Percentiles rank a stretch among this genome's conserved stretches.
Evolutionary conservation across 2,113 vertebrate genomes (phyloP).

Genomic region (Dipodomys merriami): DNA sequence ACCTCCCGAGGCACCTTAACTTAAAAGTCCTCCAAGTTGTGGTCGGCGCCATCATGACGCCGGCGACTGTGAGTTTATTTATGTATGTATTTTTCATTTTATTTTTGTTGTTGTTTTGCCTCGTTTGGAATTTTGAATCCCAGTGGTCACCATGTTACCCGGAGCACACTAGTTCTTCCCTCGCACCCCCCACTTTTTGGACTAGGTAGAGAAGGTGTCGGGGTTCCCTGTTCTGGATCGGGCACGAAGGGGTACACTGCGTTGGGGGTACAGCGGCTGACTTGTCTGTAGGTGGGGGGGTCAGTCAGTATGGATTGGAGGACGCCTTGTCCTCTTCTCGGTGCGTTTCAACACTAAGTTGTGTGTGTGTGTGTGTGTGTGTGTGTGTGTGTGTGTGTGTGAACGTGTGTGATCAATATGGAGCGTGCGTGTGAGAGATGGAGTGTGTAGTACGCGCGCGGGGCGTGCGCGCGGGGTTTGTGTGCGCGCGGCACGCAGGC

Average conservation of each 20-base stretch:
- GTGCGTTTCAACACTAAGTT: not conserved
- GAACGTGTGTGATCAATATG: not conserved
- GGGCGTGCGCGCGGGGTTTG: not conserved
- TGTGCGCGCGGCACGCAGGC: conserved; percentile 65
- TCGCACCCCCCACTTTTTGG: not conserved
- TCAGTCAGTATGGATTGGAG: not conserved
- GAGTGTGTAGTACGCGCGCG: not conserved
- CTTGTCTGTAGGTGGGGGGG: not conserved
- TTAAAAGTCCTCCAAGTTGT: conserved; percentile 75
- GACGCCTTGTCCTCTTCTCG: too few species aligned
- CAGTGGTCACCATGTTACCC: not conserved
- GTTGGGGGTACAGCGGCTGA: not conserved
- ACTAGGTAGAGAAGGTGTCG: not conserved
- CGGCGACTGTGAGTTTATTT: not conserved
- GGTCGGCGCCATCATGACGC: conserved; percentile 76
- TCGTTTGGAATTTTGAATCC: not conserved
- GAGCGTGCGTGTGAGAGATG: not conserved
- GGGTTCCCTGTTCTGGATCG: not conserved
- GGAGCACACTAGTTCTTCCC: conserved; percentile 24
- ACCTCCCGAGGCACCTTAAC: conserved; percentile 51
- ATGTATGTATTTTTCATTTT: not conserved
- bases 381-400: not conserved
- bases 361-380: not conserved
- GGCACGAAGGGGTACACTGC: not conserved
- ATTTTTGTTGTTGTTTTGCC: not conserved